Evolutionary conservation across 1,140 invertebrate genomes (phyloP).

Genomic region (Cotesia vestalis): DNA sequence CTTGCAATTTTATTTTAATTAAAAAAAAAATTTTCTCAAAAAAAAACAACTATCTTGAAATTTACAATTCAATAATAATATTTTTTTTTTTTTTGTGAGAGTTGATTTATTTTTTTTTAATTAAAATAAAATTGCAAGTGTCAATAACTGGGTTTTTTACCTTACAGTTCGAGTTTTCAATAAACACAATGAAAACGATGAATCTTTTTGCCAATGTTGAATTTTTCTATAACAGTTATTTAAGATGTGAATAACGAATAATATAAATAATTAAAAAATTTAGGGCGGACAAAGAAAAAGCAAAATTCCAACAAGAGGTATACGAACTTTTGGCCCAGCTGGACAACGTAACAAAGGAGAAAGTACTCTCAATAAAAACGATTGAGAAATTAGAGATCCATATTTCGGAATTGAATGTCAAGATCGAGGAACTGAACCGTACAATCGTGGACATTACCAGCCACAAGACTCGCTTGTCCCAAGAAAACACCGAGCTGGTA

Average conservation of each 20-base stretch:
- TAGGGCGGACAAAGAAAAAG: constrained; percentile 87
- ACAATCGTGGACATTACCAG: constrained; percentile 94
- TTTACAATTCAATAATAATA: too few relatives aligned
- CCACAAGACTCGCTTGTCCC: constrained; percentile 85
- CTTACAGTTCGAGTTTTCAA: too few relatives aligned
- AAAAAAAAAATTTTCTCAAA: too few relatives aligned
- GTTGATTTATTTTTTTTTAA: too few relatives aligned
- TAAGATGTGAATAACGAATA: background rate
- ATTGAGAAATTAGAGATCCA: constrained; percentile 90
- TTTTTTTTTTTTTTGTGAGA: too few relatives aligned
- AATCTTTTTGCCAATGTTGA: too few relatives aligned
- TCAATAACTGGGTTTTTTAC: too few relatives aligned
- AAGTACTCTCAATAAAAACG: constrained; percentile 84
- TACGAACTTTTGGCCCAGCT: constrained; percentile 94
- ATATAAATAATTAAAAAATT: constrained; percentile 4
- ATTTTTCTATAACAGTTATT: too few relatives aligned
- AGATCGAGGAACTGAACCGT: constrained; percentile 94
- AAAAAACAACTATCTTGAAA: too few relatives aligned
- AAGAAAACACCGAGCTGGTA: constrained; percentile 92
- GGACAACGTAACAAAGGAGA: constrained; percentile 92
- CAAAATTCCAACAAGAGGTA: constrained; percentile 95
- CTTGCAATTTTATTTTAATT: too few relatives aligned
- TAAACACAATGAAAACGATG: too few relatives aligned
- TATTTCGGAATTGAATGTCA: constrained; percentile 89
- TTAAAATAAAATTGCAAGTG: too few relatives aligned